Conservation (phyloP, 2,797 vertebrate genomes). For the Pseudomugil gertrudae region DNA sequence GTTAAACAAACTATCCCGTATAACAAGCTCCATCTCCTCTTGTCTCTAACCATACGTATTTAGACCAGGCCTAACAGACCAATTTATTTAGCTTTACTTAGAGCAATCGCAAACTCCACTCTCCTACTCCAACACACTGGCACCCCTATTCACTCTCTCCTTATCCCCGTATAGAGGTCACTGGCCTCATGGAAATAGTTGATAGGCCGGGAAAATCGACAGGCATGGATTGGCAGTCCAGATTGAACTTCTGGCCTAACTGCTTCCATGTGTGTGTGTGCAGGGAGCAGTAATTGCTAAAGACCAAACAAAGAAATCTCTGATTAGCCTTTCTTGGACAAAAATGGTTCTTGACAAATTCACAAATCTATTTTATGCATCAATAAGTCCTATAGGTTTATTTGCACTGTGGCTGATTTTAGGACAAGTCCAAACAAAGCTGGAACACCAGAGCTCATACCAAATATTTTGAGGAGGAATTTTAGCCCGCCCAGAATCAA, state of each 20-base stretch:
- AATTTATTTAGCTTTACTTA: slow-evolving; percentile 31
- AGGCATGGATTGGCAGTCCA: slow-evolving; percentile 75
- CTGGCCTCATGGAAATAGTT: slow-evolving; percentile 72
- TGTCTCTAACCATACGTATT: background rate
- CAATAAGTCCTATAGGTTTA: slow-evolving; percentile 1
- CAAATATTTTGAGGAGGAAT: slow-evolving; percentile 48
- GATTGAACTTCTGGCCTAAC: slow-evolving; percentile 70
- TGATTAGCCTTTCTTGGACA: slow-evolving; percentile 47
- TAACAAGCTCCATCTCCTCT: slow-evolving; percentile 27
- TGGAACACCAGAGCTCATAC: slow-evolving; percentile 22
- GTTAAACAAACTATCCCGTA: slow-evolving; percentile 32
- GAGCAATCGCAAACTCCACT: slow-evolving; percentile 43
- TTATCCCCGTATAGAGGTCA: slow-evolving; percentile 68
- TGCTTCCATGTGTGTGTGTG: slow-evolving; percentile 71
- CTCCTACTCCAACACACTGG: slow-evolving; percentile 25
- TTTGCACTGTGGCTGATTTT: slow-evolving; percentile 10
- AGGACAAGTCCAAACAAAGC: slow-evolving; percentile 33
- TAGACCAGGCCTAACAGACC: slow-evolving; percentile 10
- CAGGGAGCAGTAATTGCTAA: slow-evolving; percentile 51
- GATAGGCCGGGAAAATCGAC: slow-evolving; percentile 72
- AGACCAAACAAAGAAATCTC: slow-evolving; percentile 66
- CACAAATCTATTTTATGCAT: slow-evolving; percentile 5
- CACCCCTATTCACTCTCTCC: slow-evolving; percentile 12
- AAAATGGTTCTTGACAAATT: slow-evolving; percentile 28
- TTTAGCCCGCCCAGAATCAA: slow-evolving; percentile 37